phyloP scores from a whole-genome alignment of 23 tunicate genomes.

The Corella eumyota region DNA sequence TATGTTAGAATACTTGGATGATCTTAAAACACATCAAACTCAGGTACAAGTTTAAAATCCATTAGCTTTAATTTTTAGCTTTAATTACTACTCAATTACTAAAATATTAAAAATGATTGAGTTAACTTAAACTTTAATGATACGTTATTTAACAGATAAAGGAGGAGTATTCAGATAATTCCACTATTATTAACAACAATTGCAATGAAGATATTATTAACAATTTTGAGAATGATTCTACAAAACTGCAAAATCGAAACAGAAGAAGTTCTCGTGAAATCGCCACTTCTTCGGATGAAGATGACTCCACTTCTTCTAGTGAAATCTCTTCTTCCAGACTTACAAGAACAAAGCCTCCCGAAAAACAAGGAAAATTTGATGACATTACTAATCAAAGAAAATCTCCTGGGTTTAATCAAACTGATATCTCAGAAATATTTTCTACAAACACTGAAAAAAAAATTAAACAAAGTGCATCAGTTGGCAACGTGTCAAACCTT shows the following conservation, averaged over 20 bases:
- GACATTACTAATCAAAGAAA: constrained; percentile 1
- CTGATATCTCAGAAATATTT: not conserved
- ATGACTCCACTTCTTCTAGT: constrained; percentile 30
- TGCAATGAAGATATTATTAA: too few relatives aligned
- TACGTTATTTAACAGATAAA: too few relatives aligned
- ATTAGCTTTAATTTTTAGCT: too few relatives aligned
- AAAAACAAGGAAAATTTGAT: constrained; percentile 12
- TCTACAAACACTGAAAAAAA: not conserved
- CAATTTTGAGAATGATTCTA: too few relatives aligned
- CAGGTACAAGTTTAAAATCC: too few relatives aligned
- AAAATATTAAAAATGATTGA: too few relatives aligned
- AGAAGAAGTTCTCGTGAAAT: too few relatives aligned
- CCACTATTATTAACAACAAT: too few relatives aligned
- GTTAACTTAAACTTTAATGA: too few relatives aligned
- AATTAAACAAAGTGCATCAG: constrained; percentile 23
- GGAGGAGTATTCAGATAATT: too few relatives aligned
- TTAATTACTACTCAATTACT: too few relatives aligned
- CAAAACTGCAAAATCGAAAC: too few relatives aligned
- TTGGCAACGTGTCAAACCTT: constrained; percentile 9
- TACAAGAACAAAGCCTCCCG: not conserved
- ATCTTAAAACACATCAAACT: constrained; percentile 43
- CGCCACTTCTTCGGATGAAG: constrained; percentile 19
- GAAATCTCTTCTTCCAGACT: constrained; percentile 22
- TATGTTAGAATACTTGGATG: constrained; percentile 70
- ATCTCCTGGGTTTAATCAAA: constrained; percentile 11